A percentile compares a stretch with the other conserved stretches of the same genome.
Evolutionary conservation across 2,113 vertebrate genomes (phyloP).

Genomic region (Oncorhynchus gorbuscha): DNA sequence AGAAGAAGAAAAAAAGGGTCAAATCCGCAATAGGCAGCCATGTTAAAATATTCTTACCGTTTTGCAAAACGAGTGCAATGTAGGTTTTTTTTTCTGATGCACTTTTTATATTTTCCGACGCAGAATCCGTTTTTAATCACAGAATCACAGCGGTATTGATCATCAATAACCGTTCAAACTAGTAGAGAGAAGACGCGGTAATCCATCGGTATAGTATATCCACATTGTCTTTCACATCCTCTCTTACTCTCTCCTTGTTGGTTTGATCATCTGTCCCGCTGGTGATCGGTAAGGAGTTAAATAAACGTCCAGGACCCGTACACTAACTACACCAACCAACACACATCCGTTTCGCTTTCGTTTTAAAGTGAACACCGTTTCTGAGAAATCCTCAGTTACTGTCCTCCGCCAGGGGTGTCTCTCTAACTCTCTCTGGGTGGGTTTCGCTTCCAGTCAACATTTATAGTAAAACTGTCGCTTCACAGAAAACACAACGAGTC

Average conservation of each 20-base stretch:
- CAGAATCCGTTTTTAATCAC: neutral
- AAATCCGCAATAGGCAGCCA: too few species aligned
- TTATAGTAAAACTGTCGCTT: neutral
- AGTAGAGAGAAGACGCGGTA: too few species aligned
- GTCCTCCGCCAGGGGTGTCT: too few species aligned
- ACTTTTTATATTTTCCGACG: neutral
- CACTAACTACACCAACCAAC: too few species aligned
- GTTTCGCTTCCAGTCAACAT: neutral
- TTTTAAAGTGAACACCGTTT: neutral
- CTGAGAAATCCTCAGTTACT: neutral
- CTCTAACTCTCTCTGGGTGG: neutral
- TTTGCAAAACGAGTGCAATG: slow-evolving; percentile 7
- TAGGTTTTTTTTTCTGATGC: neutral
- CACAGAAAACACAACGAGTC: neutral
- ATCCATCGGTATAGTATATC: too few species aligned
- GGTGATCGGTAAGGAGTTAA: too few species aligned
- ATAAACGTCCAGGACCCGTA: neutral
- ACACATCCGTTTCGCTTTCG: neutral
- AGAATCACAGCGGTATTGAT: neutral
- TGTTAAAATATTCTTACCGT: slow-evolving; percentile 27
- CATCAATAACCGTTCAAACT: neutral
- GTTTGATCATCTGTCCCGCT: too few species aligned
- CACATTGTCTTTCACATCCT: too few species aligned
- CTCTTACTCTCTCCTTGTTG: too few species aligned
- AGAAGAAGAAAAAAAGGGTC: too few species aligned